Conservation (phyloP, 2,113 vertebrate species). For the Ceyx cyanopectus region DNA sequence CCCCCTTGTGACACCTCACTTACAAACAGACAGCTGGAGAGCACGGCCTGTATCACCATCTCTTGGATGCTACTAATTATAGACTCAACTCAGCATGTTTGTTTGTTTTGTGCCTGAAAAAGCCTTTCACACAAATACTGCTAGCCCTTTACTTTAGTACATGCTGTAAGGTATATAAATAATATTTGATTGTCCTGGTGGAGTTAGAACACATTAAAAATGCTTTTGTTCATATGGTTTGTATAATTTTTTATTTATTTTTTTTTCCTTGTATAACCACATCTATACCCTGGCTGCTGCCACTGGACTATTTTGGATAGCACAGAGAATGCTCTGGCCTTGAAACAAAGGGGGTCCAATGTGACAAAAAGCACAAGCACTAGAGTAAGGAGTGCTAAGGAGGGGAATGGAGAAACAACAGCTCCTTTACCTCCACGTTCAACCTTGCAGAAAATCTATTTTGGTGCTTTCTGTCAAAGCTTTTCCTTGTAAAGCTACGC, state of each 20-base stretch:
- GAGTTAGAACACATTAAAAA: not conserved
- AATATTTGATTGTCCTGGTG: not conserved
- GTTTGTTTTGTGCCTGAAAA: not conserved
- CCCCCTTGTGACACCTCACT: not conserved
- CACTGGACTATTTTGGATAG: not conserved
- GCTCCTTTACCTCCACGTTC: not conserved
- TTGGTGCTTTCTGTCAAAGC: not conserved
- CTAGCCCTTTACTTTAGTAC: not conserved
- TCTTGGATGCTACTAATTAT: not conserved
- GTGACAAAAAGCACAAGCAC: not conserved
- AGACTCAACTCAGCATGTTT: not conserved
- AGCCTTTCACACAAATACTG: not conserved
- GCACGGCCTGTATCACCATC: not conserved
- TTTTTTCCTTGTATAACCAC: not conserved
- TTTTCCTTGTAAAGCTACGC: not conserved
- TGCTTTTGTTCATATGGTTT: slow-evolving; percentile 12
- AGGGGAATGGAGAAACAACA: not conserved
- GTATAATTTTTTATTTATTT: not conserved
- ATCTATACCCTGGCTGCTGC: not conserved
- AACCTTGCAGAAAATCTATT: not conserved
- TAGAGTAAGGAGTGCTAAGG: not conserved
- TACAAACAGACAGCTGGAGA: not conserved
- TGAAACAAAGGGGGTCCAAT: accelerated
- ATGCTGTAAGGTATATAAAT: not conserved
- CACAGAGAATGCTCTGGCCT: not conserved